A percentile compares a stretch with the other conserved stretches of the same genome.
These are phyloP conservation scores for Schizotus pectinicornis DNA, from an alignment of 2,888 invertebrate genomes.

Conservation along the genomic window DNA sequence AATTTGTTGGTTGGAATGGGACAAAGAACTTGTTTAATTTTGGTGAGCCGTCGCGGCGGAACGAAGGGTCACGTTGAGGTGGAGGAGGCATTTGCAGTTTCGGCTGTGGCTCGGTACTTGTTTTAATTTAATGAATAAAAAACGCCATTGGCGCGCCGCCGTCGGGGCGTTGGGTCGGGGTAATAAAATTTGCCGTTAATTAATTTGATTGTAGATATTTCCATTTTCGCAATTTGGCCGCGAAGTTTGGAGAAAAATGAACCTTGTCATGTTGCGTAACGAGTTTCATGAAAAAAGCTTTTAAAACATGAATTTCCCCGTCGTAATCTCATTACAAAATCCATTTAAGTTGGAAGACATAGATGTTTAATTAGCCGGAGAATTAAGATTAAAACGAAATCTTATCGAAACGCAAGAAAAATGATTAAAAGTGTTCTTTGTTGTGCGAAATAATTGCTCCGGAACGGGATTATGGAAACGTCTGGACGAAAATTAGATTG, in stretches of 20 bases:
- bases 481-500: slow-evolving; percentile 13
- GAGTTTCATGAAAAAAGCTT: slow-evolving; percentile 36
- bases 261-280: slow-evolving; percentile 28
- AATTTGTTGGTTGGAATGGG: no score
- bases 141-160: neutral
- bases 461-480: slow-evolving; percentile 4
- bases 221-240: slow-evolving; percentile 18
- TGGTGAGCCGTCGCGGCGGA: no score
- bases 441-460: neutral
- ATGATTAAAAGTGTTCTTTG: slow-evolving; percentile 9
- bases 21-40: no score
- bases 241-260: slow-evolving; percentile 22
- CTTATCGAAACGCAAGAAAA: slow-evolving; percentile 38
- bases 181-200: slow-evolving; percentile 16
- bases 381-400: slow-evolving; percentile 49
- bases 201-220: slow-evolving; percentile 25
- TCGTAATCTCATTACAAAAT: slow-evolving; percentile 47
- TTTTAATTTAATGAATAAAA: slow-evolving; percentile 8
- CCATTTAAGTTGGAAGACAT: slow-evolving; percentile 48
- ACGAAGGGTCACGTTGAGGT: no score
- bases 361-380: slow-evolving; percentile 50
- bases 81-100: no score
- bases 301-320: slow-evolving; percentile 41
- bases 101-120: no score
- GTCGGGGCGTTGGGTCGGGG: slow-evolving; percentile 2